Evolutionary conservation across 2,888 invertebrate genomes (phyloP).

Genomic region (Tenodera sinensis): DNA sequence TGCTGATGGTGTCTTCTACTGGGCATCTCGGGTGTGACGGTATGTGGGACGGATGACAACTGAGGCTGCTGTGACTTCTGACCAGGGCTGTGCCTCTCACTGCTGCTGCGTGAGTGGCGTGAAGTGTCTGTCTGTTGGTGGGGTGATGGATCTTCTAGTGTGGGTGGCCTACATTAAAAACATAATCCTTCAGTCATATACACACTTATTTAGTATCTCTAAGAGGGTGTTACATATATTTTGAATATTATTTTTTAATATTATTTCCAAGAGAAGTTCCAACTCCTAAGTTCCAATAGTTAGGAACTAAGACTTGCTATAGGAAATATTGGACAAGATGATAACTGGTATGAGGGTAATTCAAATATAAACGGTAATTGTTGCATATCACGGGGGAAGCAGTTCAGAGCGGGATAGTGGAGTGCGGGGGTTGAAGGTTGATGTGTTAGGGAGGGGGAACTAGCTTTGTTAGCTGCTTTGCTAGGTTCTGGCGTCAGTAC

Average conservation of each 20-base stretch:
- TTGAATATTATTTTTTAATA: not conserved
- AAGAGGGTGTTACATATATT: not conserved
- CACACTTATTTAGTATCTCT: not conserved
- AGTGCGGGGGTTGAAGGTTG: no score
- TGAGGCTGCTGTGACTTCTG: slow-evolving; percentile 4
- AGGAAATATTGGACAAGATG: no score
- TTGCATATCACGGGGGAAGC: no score
- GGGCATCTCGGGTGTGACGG: slow-evolving; percentile 22
- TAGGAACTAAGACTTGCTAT: no score
- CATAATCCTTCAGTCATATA: not conserved
- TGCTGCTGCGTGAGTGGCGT: not conserved
- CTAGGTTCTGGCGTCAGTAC: no score
- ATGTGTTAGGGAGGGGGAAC: no score
- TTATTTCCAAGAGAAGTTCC: no score
- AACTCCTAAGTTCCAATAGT: no score
- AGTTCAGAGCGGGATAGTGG: no score
- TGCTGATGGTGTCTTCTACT: slow-evolving; percentile 5
- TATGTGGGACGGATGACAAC: slow-evolving; percentile 27
- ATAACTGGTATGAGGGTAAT: no score
- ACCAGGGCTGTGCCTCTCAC: not conserved
- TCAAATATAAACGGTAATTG: no score
- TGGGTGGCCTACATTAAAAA: slow-evolving; percentile 2
- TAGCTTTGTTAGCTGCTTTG: no score
- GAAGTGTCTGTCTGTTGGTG: not conserved
- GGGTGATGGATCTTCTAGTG: not conserved